phyloP scores from a whole-genome alignment of 2,797 vertebrate genomes.

The Coracias cyanogaster region DNA sequence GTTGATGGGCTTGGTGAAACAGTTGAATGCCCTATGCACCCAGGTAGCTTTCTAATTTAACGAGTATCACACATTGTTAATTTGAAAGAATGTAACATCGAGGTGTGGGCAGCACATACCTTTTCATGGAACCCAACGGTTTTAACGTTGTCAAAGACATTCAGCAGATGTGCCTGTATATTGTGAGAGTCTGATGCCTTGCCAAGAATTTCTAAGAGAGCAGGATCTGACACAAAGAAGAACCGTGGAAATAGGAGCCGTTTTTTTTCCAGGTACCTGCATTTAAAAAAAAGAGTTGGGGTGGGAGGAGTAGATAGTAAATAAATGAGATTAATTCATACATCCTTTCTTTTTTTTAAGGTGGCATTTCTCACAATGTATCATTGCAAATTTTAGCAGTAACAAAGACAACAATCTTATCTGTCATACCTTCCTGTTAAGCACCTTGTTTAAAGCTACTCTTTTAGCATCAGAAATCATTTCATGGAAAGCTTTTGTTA shows the following conservation, averaged over 20 bases:
- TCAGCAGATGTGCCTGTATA: constrained; percentile 95
- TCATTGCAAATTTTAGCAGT: not conserved
- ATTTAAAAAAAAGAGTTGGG: not conserved
- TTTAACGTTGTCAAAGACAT: constrained; percentile 97
- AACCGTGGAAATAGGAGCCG: constrained; percentile 94
- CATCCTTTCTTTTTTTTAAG: not conserved
- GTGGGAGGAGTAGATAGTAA: not conserved
- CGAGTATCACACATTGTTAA: not conserved
- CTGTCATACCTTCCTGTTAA: not conserved
- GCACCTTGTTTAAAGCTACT: not conserved
- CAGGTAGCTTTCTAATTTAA: not conserved
- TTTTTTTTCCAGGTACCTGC: constrained; percentile 95
- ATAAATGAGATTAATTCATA: not conserved
- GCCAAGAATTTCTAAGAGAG: constrained; percentile 94
- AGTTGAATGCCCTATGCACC: rapidly evolving
- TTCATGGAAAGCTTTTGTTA: not conserved
- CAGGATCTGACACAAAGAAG: constrained; percentile 96
- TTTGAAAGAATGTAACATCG: not conserved
- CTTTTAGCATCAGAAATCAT: not conserved
- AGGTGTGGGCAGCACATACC: constrained; percentile 73
- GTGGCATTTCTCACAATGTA: not conserved
- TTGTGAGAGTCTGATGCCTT: constrained; percentile 95
- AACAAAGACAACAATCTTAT: not conserved
- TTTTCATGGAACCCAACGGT: constrained; percentile 90
- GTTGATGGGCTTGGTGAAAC: not conserved